Evolutionary conservation across 2,888 invertebrate genomes (phyloP).

Genomic region (Cetonia aurata): DNA sequence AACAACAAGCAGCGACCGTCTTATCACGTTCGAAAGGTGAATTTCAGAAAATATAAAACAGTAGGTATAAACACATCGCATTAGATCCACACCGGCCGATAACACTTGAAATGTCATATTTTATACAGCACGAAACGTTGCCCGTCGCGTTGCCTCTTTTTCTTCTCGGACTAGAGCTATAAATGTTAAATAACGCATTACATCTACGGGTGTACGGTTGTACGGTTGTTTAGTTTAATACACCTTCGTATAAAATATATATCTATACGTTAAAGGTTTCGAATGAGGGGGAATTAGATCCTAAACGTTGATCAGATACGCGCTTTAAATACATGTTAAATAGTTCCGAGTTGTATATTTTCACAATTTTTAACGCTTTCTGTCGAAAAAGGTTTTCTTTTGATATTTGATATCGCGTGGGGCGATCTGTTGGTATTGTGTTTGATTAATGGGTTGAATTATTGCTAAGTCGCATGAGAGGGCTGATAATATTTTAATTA

Average conservation of each 20-base stretch:
- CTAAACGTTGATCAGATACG: conserved; percentile 39
- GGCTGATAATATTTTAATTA: conserved; percentile 8
- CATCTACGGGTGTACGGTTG: conserved; percentile 31
- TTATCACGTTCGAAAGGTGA: conserved; percentile 41
- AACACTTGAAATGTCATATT: conserved; percentile 41
- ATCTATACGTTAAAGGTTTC: conserved; percentile 25
- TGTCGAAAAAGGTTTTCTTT: conserved; percentile 27
- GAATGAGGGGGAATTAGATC: conserved; percentile 35
- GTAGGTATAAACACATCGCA: conserved; percentile 31
- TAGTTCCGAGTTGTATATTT: conserved; percentile 36
- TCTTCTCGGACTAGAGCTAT: conserved; percentile 32
- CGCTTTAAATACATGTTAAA: conserved; percentile 36
- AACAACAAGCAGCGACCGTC: conserved; percentile 33
- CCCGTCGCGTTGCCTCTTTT: conserved; percentile 34
- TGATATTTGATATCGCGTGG: conserved; percentile 19
- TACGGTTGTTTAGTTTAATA: conserved; percentile 36
- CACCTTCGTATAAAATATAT: conserved; percentile 9
- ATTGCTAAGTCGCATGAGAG: conserved; percentile 17
- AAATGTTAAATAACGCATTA: conserved; percentile 41
- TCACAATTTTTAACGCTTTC: conserved; percentile 33
- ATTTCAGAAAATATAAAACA: conserved; percentile 39
- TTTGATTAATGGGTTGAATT: conserved; percentile 28
- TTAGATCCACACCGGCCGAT: conserved; percentile 40
- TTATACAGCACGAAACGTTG: conserved; percentile 35
- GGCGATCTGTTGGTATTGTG: conserved; percentile 30